Evolutionary conservation across 2,888 invertebrate genomes (phyloP).

Genomic region (Myathropa florea): DNA sequence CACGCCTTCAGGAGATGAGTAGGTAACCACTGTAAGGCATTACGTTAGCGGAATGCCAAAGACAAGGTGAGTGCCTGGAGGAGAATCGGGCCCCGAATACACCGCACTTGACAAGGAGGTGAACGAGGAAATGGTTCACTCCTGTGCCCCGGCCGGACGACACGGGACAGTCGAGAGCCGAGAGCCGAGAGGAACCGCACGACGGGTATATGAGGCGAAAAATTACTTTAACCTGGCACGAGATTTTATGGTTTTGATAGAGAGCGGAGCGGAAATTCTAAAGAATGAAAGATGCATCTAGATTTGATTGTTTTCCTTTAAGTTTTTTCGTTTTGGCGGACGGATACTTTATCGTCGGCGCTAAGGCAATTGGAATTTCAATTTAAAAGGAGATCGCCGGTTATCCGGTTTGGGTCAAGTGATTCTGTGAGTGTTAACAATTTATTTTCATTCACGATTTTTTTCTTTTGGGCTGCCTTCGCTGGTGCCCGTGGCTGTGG

Average conservation of each 20-base stretch:
- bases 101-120: slow-evolving; percentile 48
- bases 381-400: slow-evolving; percentile 13
- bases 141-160: neutral
- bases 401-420: slow-evolving; percentile 1
- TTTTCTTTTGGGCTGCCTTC: neutral
- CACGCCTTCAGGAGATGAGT: slow-evolving; percentile 62
- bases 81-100: slow-evolving; percentile 4
- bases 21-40: slow-evolving; percentile 51
- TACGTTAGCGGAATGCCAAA: slow-evolving; percentile 56
- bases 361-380: slow-evolving; percentile 22
- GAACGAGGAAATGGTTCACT: slow-evolving; percentile 57
- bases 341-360: slow-evolving; percentile 13
- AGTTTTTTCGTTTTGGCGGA: neutral
- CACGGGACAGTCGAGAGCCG: no score
- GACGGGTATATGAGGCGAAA: slow-evolving; percentile 3
- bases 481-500: neutral
- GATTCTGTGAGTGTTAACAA: slow-evolving; percentile 11
- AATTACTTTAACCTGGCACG: slow-evolving; percentile 40
- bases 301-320: slow-evolving; percentile 12
- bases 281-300: slow-evolving; percentile 8
- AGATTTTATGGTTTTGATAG: slow-evolving; percentile 48
- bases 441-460: neutral
- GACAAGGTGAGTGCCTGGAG: slow-evolving; percentile 39
- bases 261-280: slow-evolving; percentile 46
- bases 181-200: neutral